A percentile compares a stretch with the other conserved stretches of the same genome.
Evolutionary conservation across 1,140 invertebrate genomes (phyloP).

Genomic region (Cyclina sinensis): DNA sequence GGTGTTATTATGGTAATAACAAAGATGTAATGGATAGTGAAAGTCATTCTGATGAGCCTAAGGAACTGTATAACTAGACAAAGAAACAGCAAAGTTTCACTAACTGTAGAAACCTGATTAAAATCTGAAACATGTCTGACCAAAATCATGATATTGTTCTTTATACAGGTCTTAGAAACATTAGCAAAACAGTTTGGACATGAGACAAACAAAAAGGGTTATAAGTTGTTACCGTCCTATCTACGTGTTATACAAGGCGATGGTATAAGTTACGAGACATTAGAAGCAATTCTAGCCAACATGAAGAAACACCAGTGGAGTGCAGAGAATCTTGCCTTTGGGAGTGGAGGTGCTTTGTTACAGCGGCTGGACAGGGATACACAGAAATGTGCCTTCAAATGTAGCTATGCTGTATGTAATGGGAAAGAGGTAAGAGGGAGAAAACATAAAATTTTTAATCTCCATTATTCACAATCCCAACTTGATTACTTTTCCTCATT

Average conservation of each 20-base stretch:
- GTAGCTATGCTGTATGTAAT: constrained; percentile 86
- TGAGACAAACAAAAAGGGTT: constrained; percentile 87
- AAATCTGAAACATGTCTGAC: no score
- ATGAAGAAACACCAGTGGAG: constrained; percentile 86
- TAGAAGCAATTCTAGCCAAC: constrained; percentile 81
- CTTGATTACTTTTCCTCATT: no score
- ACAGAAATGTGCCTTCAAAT: constrained; percentile 88
- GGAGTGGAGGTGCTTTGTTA: constrained; percentile 87
- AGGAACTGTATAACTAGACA: no score
- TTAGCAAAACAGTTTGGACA: constrained; percentile 86
- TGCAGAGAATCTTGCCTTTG: constrained; percentile 87
- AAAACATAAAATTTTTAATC: no score
- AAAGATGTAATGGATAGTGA: no score
- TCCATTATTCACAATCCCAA: no score
- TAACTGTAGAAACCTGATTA: no score
- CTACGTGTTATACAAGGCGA: constrained; percentile 88
- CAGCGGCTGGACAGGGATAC: constrained; percentile 88
- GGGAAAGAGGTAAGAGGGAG: constrained; percentile 84
- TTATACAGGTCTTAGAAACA: constrained; percentile 87
- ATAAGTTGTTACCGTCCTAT: constrained; percentile 86
- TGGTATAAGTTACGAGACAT: constrained; percentile 87
- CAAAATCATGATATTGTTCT: no score
- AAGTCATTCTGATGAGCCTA: no score
- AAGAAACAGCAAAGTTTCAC: no score
- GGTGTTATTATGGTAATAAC: no score